Conservation (phyloP, 2,888 invertebrate species). For the Arrhopalites spinosus region DNA sequence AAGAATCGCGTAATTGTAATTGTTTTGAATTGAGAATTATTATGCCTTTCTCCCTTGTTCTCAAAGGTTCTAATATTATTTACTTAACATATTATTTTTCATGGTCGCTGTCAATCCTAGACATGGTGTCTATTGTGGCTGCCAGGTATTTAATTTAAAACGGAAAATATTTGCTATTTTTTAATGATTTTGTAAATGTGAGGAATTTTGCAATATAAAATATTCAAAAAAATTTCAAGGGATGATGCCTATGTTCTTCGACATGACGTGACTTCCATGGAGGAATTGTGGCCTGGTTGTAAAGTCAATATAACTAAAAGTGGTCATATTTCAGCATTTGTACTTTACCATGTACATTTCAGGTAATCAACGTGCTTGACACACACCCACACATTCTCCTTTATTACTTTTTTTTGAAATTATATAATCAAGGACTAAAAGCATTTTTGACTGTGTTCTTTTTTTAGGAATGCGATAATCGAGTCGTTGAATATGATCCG, state of each 20-base stretch:
- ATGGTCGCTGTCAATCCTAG: too few species aligned
- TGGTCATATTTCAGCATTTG: conserved; percentile 87
- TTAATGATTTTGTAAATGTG: neutral
- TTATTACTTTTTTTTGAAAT: too few species aligned
- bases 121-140: conserved; percentile 85
- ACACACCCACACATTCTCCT: too few species aligned
- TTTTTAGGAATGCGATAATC: conserved; percentile 30
- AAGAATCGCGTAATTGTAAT: too few species aligned
- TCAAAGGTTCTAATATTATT: too few species aligned
- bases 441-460: neutral
- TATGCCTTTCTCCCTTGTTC: too few species aligned
- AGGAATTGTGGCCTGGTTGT: conserved; percentile 91
- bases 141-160: conserved; percentile 64
- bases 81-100: too few species aligned
- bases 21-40: too few species aligned
- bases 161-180: neutral
- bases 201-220: neutral
- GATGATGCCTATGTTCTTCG: conserved; percentile 76
- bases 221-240: conserved; percentile 16
- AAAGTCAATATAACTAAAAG: conserved; percentile 85
- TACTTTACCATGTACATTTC: conserved; percentile 84
- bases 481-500: conserved; percentile 23
- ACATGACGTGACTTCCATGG: conserved; percentile 77
- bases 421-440: too few species aligned
- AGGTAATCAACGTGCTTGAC: conserved; percentile 70